A percentile compares a stretch with the other conserved stretches of the same genome.
Conservation (phyloP, 2,888 invertebrate genomes). For the Nysson spinosus region DNA sequence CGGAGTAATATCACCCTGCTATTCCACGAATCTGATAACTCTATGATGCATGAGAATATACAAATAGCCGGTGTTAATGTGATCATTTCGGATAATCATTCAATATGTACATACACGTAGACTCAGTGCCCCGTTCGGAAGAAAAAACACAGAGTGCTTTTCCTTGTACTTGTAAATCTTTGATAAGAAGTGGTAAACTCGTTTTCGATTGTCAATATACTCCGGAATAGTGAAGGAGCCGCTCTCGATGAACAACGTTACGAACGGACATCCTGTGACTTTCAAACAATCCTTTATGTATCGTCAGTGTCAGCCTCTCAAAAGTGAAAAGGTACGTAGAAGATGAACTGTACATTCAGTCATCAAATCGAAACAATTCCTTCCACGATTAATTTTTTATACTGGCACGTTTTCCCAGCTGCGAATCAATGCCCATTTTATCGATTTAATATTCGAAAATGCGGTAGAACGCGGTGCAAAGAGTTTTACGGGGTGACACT, state of each 20-base stretch:
- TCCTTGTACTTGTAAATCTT: background rate
- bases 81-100: constrained; percentile 2
- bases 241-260: too few species aligned
- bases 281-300: background rate
- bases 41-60: too few species aligned
- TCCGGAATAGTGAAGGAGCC: constrained; percentile 22
- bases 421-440: background rate
- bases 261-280: constrained; percentile 1
- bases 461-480: background rate
- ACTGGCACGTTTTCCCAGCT: background rate
- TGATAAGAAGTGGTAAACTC: constrained; percentile 20
- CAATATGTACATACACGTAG: background rate
- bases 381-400: background rate
- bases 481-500: background rate
- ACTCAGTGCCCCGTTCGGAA: constrained; percentile 1
- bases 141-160: background rate
- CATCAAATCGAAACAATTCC: background rate
- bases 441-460: background rate
- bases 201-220: constrained; percentile 27
- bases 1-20: too few species aligned
- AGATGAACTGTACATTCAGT: background rate
- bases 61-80: constrained; percentile 17
- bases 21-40: too few species aligned
- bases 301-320: constrained; percentile 20
- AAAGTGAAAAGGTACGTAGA: constrained; percentile 35